Evolutionary conservation across 30 jellyfish, hydroid and myxozoan genomes (phyloP).

Genomic region (Turritopsis dohrnii): DNA sequence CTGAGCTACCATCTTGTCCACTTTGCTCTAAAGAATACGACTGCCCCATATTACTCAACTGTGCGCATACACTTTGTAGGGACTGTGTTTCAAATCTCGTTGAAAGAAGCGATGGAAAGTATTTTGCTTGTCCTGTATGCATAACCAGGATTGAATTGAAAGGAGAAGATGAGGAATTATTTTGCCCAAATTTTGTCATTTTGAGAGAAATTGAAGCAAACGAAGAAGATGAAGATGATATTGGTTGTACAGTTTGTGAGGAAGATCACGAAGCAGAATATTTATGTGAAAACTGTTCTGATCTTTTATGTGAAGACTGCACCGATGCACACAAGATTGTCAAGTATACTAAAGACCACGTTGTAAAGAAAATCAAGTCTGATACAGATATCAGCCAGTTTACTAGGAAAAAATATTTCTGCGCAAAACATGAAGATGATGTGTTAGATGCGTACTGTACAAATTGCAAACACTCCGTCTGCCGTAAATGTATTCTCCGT

Average conservation of each 20-base stretch:
- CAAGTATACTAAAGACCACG: conserved; percentile 46
- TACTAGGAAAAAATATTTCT: conserved; percentile 48
- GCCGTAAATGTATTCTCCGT: conserved; percentile 62
- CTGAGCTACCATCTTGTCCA: conserved; percentile 47
- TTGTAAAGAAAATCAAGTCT: conserved; percentile 21
- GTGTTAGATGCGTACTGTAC: conserved; percentile 52
- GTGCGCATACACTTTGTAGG: conserved; percentile 92
- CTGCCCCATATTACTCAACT: conserved; percentile 68
- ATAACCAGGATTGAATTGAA: conserved; percentile 38
- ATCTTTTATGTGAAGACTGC: conserved; percentile 67
- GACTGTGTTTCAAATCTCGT: conserved; percentile 84
- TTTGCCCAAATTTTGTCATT: conserved; percentile 86
- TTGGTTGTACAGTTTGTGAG: conserved; percentile 51
- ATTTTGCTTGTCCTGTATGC: conserved; percentile 76
- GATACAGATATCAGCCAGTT: conserved; percentile 44
- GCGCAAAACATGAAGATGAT: conserved; percentile 63
- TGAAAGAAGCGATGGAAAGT: conserved; percentile 53
- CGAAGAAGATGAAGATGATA: conserved; percentile 16
- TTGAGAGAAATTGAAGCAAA: conserved; percentile 38
- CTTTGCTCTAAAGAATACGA: conserved; percentile 46
- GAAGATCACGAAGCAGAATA: conserved; percentile 42
- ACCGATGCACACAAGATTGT: conserved; percentile 50
- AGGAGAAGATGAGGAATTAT: conserved; percentile 88
- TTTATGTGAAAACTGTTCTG: conserved; percentile 71
- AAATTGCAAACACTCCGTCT: conserved; percentile 68